Conservation (phyloP, 2,113 vertebrate genomes). For the Equus przewalskii region DNA sequence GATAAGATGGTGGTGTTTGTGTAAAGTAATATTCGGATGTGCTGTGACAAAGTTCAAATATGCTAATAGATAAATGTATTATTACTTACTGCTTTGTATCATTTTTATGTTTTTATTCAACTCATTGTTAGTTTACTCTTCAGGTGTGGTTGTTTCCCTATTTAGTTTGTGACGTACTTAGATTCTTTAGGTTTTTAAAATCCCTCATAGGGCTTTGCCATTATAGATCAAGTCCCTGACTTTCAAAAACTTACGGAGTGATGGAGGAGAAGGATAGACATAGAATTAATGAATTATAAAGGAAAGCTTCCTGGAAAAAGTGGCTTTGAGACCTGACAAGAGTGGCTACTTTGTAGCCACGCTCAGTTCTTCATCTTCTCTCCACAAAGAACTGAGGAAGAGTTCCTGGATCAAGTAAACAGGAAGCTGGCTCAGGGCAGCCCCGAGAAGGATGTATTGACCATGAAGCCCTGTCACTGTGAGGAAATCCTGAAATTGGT, state of each 20-base stretch:
- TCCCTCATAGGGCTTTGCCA: neutral
- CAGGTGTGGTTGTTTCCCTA: neutral
- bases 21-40: neutral
- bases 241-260: neutral
- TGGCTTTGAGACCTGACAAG: neutral
- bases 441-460: neutral
- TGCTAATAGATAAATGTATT: neutral
- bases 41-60: neutral
- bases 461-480: conserved; percentile 65
- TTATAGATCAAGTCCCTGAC: neutral
- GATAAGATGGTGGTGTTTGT: neutral
- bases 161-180: conserved; percentile 2
- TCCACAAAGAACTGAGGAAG: conserved; percentile 74
- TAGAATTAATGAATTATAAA: neutral
- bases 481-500: conserved; percentile 59
- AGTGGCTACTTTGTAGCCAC: neutral
- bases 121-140: neutral
- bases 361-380: conserved; percentile 16
- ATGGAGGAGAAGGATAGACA: neutral
- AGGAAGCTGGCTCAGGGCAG: conserved; percentile 40
- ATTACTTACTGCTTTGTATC: neutral
- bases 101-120: neutral
- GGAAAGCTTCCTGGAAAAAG: neutral
- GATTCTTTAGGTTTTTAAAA: conserved; percentile 38
- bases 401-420: conserved; percentile 72